Conservation (phyloP, 2,113 vertebrate genomes). For the Phylloscopus trochiloides region DNA sequence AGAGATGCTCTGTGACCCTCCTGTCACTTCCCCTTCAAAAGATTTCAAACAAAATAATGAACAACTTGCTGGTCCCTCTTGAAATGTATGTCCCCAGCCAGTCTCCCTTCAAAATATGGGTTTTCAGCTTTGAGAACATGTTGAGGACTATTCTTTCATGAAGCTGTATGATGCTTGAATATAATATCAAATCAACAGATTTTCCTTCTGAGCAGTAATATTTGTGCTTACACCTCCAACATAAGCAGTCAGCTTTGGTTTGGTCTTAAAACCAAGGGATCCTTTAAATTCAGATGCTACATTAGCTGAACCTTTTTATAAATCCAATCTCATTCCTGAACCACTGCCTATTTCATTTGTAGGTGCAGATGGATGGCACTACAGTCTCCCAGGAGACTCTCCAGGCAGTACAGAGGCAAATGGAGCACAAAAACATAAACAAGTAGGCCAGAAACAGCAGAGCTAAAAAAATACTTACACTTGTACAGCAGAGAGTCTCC, state of each 20-base stretch:
- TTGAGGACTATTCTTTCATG: background rate
- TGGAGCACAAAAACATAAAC: conserved; percentile 51
- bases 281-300: conserved; percentile 18
- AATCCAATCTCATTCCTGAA: conserved; percentile 22
- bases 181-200: background rate
- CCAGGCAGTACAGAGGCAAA: conserved; percentile 64
- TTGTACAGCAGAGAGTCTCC: conserved; percentile 98
- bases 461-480: conserved; percentile 88
- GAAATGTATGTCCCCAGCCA: background rate
- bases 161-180: background rate
- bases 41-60: background rate
- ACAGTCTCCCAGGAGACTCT: conserved; percentile 48
- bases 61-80: background rate
- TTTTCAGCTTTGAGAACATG: background rate
- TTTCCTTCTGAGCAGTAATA: background rate
- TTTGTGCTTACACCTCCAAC: background rate
- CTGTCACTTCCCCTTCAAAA: background rate
- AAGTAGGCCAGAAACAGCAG: conserved; percentile 65
- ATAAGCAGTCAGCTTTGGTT: background rate
- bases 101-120: background rate
- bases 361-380: conserved; percentile 39
- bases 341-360: conserved; percentile 13
- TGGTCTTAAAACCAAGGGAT: background rate
- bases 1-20: background rate
- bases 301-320: conserved; percentile 11